These are phyloP conservation scores for Caenorhabditis macrosperma DNA, from an alignment of 2,888 invertebrate genomes.

Conservation along the genomic window DNA sequence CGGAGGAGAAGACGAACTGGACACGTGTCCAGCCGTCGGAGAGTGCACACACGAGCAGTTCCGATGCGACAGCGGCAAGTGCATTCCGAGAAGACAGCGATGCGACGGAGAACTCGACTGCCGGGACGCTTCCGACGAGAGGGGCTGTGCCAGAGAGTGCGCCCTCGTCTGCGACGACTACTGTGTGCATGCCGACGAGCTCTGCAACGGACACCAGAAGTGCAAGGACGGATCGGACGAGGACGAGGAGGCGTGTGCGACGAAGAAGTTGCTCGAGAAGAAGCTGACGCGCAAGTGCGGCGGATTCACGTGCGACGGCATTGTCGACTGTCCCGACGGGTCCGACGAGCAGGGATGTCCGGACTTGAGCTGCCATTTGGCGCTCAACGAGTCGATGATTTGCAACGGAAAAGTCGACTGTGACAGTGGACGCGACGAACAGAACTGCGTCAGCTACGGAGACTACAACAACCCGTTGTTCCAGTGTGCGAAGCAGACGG, in stretches of 20 bases:
- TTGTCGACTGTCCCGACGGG: slow-evolving; percentile 66
- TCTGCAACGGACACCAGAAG: slow-evolving; percentile 87
- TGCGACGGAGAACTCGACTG: slow-evolving; percentile 84
- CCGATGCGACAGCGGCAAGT: slow-evolving; percentile 83
- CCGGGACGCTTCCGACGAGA: slow-evolving; percentile 85
- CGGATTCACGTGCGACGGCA: slow-evolving; percentile 64
- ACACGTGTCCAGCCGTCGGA: slow-evolving; percentile 39
- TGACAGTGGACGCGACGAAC: slow-evolving; percentile 60
- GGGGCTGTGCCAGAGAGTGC: slow-evolving; percentile 81
- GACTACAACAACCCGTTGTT: slow-evolving; percentile 15
- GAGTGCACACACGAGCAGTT: slow-evolving; percentile 50
- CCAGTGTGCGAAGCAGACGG: slow-evolving; percentile 27
- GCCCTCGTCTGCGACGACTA: slow-evolving; percentile 84
- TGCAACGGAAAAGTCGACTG: slow-evolving; percentile 66
- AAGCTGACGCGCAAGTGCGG: slow-evolving; percentile 11
- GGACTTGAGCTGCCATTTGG: slow-evolving; percentile 40
- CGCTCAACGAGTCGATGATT: slow-evolving; percentile 24
- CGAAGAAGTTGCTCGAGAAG: slow-evolving; percentile 14
- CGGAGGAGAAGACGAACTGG: slow-evolving; percentile 78
- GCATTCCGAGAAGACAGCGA: slow-evolving; percentile 84
- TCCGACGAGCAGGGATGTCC: slow-evolving; percentile 61
- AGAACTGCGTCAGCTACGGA: slow-evolving; percentile 21
- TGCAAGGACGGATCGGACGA: slow-evolving; percentile 89
- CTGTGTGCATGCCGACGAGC: slow-evolving; percentile 86
- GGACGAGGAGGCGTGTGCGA: slow-evolving; percentile 83